A percentile compares a stretch with the other conserved stretches of the same genome.
Evolutionary conservation across 2,888 invertebrate species (phyloP).

Genomic region (Harpalus rufipes): DNA sequence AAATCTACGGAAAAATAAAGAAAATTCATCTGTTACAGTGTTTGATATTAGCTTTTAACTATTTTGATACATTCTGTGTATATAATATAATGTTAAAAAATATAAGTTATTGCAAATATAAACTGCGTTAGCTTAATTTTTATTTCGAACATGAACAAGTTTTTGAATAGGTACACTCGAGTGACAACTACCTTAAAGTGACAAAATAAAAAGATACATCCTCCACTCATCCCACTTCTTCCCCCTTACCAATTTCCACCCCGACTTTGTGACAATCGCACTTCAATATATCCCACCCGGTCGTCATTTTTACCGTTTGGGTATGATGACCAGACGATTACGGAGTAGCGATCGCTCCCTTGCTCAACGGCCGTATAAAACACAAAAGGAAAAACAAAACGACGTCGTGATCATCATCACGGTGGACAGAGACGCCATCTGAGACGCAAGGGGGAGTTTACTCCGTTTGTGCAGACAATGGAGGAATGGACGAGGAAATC

Average conservation of each 20-base stretch:
- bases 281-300: slow-evolving; percentile 21
- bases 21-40: too few relatives aligned
- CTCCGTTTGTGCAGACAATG: slow-evolving; percentile 25
- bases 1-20: too few relatives aligned
- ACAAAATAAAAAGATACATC: background rate
- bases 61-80: too few relatives aligned
- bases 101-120: too few relatives aligned
- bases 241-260: slow-evolving; percentile 2
- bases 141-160: too few relatives aligned
- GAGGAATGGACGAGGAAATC: slow-evolving; percentile 27
- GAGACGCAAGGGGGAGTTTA: background rate
- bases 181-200: too few relatives aligned
- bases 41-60: too few relatives aligned
- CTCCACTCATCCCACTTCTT: background rate
- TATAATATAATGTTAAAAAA: too few relatives aligned
- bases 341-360: background rate
- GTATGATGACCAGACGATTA: slow-evolving; percentile 24
- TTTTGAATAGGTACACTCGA: too few relatives aligned
- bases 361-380: slow-evolving; percentile 23
- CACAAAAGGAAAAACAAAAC: slow-evolving; percentile 49
- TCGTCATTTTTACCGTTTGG: background rate
- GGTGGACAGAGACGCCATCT: background rate
- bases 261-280: slow-evolving; percentile 16
- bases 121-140: too few relatives aligned
- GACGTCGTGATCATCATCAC: slow-evolving; percentile 34